phyloP scores from a whole-genome alignment of 1,140 invertebrate species.

The Mizuhopecten yessoensis region DNA sequence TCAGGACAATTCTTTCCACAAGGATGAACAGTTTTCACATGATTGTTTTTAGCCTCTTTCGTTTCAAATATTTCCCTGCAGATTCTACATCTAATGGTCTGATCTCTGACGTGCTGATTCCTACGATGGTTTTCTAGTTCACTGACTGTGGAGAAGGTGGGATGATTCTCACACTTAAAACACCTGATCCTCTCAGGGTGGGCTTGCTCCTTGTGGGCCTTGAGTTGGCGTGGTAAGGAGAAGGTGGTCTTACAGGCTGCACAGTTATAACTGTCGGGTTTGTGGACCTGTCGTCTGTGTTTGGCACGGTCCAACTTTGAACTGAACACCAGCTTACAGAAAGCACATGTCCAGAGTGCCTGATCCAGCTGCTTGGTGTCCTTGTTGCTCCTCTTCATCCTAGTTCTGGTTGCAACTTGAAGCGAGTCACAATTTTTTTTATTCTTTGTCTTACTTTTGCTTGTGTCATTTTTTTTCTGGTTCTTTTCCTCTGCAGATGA shows the following conservation, averaged over 20 bases:
- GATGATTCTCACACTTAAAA: background rate
- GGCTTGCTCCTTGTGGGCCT: background rate
- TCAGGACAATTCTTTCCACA: background rate
- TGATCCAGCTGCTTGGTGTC: background rate
- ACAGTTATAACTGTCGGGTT: background rate
- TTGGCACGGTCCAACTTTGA: background rate
- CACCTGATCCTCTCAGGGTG: background rate
- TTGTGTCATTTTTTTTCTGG: background rate
- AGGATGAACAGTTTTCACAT: background rate
- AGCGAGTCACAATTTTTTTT: background rate
- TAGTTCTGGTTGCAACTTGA: background rate
- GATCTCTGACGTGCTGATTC: background rate
- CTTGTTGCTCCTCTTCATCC: background rate
- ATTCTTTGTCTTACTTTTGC: background rate
- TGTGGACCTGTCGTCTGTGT: background rate
- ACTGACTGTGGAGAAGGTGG: background rate
- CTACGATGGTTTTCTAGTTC: background rate
- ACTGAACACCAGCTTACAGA: background rate
- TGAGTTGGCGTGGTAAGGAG: background rate
- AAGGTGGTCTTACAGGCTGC: background rate
- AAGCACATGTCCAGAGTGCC: background rate
- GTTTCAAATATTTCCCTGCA: conserved; percentile 25
- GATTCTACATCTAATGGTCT: conserved; percentile 13
- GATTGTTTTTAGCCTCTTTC: background rate
- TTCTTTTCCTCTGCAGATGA: background rate